phyloP scores from a whole-genome alignment of 2,888 invertebrate genomes.

The Mylabris sibirica region DNA sequence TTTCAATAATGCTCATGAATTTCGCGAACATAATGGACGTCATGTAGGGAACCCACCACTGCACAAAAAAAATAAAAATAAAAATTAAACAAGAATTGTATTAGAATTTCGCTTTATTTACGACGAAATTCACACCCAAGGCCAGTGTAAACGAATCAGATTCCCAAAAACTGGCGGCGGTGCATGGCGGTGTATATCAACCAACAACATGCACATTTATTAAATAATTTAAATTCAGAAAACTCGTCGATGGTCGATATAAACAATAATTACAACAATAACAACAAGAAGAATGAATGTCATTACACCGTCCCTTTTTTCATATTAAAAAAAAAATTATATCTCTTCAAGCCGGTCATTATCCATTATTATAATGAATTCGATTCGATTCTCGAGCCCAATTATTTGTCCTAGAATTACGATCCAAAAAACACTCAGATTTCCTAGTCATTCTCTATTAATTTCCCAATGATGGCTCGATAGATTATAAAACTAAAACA shows the following conservation, averaged over 20 bases:
- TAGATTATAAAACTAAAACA: slow-evolving; percentile 1
- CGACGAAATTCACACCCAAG: neutral
- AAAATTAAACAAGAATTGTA: no score
- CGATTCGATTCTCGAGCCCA: slow-evolving; percentile 43
- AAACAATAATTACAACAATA: slow-evolving; percentile 38
- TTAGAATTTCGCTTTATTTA: neutral
- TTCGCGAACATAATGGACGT: slow-evolving; percentile 20
- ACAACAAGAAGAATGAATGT: slow-evolving; percentile 45
- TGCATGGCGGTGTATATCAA: neutral
- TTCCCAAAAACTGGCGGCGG: neutral
- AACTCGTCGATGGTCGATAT: slow-evolving; percentile 12
- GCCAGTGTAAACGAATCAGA: no score
- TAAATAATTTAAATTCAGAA: slow-evolving; percentile 3
- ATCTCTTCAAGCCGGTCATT: slow-evolving; percentile 49
- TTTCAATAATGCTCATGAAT: slow-evolving; percentile 53
- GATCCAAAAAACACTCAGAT: slow-evolving; percentile 39
- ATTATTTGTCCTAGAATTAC: slow-evolving; percentile 47
- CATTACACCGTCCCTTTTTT: slow-evolving; percentile 37
- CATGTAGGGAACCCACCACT: neutral
- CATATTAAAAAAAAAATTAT: slow-evolving; percentile 48
- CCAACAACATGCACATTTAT: neutral
- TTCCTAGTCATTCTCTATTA: slow-evolving; percentile 22
- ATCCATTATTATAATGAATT: slow-evolving; percentile 54
- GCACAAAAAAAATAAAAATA: neutral
- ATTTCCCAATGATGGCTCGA: neutral